Evolutionary conservation across 2,797 vertebrate genomes (phyloP), one percentile per base, ranked within the genome.

Genomic region (Etheostoma perlongum): DNA sequence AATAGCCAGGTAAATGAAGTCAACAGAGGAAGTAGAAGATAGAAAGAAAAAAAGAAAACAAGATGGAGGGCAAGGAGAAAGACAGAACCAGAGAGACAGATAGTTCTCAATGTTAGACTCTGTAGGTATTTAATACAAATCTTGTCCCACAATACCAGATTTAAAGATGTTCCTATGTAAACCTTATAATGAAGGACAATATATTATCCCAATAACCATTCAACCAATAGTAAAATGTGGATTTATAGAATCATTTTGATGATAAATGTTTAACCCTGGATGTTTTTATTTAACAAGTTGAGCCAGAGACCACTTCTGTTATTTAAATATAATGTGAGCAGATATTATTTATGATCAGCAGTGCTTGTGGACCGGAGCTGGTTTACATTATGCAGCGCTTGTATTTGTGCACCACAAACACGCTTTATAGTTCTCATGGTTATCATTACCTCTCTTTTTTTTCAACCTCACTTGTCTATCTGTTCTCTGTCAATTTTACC

Each of bases 321-420:
- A 85, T 86, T 88, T 82, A 74, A 78, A 90, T 83, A 83, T 87
- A 83, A 90, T 90, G 82, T 62, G 85, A 88, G 86, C 85, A 88
- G 88, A 81, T 86, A 89, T 88, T 88, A 89, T 86, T 87, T 83
- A 85, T 79, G 78, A 76, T 74, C 59, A 33, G 73, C 49, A 72
- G 68, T 15, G 70, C 44, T 63, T 74, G 80, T 48, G 69, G 75
- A 90, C 65, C n/a, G 75, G 80, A 87, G 82, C 90, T 93, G 88
- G 68, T 88, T 93, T 84, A 69, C 79, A 89, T 92, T 89, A 91
- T 60, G 61, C 54, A 73, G 65, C 76, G 46, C 62, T 57, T 64
- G 48, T 44, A 57, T 73, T 79, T 57, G 80, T 74, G 74, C 74
- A 78, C 61, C 83, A 70, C 65, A 65, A 71, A 57, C 64, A 27